Evolutionary conservation across 2,888 invertebrate species (phyloP).

Genomic region (Pecten maximus): DNA sequence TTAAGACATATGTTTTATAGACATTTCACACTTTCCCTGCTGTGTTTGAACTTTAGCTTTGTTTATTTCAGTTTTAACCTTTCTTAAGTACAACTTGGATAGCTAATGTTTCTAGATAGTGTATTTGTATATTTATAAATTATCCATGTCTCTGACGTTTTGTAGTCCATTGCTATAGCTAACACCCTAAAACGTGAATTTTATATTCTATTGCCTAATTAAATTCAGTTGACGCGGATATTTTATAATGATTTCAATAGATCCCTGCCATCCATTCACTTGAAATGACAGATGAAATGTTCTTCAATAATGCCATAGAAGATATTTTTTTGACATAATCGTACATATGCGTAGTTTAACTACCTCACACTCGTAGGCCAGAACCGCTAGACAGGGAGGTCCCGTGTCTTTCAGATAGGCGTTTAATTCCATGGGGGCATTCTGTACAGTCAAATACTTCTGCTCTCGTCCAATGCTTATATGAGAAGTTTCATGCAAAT

Average conservation of each 20-base stretch:
- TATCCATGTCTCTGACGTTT: not conserved
- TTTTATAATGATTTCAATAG: constrained; percentile 19
- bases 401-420: not conserved
- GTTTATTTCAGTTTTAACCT: too few species aligned
- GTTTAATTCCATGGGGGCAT: not conserved
- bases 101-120: too few species aligned
- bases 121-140: too few species aligned
- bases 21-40: not conserved
- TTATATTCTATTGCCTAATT: not conserved
- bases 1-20: not conserved
- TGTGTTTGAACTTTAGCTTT: not conserved
- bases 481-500: not conserved
- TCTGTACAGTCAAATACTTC: not conserved
- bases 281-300: not conserved
- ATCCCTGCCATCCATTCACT: not conserved
- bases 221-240: not conserved
- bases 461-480: not conserved
- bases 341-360: not conserved
- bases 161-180: not conserved
- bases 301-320: not conserved
- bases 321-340: not conserved
- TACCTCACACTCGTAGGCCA: not conserved
- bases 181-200: not conserved
- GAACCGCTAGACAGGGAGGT: not conserved
- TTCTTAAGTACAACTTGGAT: too few species aligned